phyloP scores from a whole-genome alignment of 2,797 vertebrate genomes.

The Neosilurus hyrtlii region DNA sequence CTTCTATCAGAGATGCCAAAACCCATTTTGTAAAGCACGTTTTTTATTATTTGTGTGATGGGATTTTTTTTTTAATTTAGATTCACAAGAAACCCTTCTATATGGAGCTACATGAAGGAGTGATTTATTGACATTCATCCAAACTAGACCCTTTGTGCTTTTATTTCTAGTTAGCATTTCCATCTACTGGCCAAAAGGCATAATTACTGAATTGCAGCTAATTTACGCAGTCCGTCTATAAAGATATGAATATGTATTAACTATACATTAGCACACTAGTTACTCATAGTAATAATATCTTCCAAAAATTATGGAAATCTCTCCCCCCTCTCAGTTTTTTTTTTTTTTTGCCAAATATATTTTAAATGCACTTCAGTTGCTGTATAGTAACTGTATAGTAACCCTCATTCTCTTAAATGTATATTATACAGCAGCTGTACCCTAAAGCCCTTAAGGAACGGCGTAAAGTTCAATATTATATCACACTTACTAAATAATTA shows the following conservation, averaged over 20 bases:
- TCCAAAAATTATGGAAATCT: no score
- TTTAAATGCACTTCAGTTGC: background rate
- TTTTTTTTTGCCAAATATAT: no score
- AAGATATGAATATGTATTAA: no score
- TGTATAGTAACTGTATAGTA: background rate
- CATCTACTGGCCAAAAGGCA: constrained; percentile 42
- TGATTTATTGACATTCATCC: background rate
- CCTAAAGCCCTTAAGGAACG: background rate
- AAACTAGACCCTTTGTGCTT: background rate
- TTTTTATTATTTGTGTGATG: background rate
- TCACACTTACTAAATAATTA: background rate
- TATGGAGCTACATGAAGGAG: background rate
- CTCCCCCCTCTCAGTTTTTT: no score
- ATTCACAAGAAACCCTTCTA: background rate
- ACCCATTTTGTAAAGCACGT: background rate
- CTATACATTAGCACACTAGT: background rate
- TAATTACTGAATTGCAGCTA: constrained; percentile 21
- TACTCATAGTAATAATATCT: background rate
- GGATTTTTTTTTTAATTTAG: background rate
- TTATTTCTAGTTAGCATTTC: constrained; percentile 33
- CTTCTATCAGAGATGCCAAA: background rate
- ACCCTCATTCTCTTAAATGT: background rate
- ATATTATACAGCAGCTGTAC: background rate
- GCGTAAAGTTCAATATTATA: background rate
- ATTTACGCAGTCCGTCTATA: constrained; percentile 9